Base-by-base conservation (phyloP, 2,797 vertebrate species). In the Prionace glauca region DNA sequence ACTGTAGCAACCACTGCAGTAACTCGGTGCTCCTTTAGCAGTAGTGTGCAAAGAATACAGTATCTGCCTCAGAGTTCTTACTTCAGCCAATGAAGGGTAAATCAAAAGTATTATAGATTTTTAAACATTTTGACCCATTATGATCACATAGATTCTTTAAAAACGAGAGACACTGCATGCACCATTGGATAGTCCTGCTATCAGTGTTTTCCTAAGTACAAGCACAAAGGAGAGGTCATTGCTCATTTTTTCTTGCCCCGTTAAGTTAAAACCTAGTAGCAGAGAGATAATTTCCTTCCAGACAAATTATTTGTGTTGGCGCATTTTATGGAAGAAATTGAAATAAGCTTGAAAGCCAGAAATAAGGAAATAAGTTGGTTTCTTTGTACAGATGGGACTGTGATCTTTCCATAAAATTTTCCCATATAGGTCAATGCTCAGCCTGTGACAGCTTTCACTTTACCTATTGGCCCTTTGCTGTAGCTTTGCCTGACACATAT, bases 1-100 rank as follows among this genome's bases (percentile, higher is more conserved):
- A 96, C 96, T 96, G 97, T 97, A 96, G 97, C 96, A 97, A 97
- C 97, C 36, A 95, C 96, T 96, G 45, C 62, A 77, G 29, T 72
- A 94, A 71, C 92, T 94, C 16, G 10, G 65, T 69, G 65, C 67
- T 29, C 67, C 36, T 29, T 94, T 32, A 56, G 29, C 93, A 91
- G 56, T 32, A 77, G 41, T 74, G 41, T 74, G 93, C 26, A 95
- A 50, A 74, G 69, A 45, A 74, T 36, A 94, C 36, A 29, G 69
- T 56, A 50, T 50, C 29, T 95, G 93, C 26, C 29, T 50, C 41
- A 16, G 69, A 50, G 69, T 74, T 32, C 29, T 74, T 74, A 77
- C 16, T 56, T 95, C 69, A 32, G 67, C 50, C 41, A 77, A 29
- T 24, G 71, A 56, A 77, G 71, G 41, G 71, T 29, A 94, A 56